These are phyloP conservation scores for Phymanthus crucifer DNA, from an alignment of 92 coral and sea anemone species.

Conservation along the genomic window DNA sequence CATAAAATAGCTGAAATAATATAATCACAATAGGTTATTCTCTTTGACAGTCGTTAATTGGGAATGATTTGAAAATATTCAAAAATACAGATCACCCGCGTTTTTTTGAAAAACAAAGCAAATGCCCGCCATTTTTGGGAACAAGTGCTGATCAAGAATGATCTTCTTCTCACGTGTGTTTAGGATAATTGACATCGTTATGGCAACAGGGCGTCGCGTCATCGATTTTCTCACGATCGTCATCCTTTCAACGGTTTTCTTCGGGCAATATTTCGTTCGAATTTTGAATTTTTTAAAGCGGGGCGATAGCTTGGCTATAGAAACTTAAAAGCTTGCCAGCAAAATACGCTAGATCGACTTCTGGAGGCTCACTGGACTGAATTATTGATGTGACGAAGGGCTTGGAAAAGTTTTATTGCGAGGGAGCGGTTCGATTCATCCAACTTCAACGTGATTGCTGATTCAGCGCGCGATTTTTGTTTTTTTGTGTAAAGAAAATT, in stretches of 20 bases:
- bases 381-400: constrained; percentile 83
- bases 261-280: constrained; percentile 99
- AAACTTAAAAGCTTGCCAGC: constrained; percentile 55
- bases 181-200: constrained; percentile 82
- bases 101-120: constrained; percentile 32
- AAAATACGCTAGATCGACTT: constrained; percentile 57
- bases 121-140: constrained; percentile 38
- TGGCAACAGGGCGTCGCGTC: constrained; percentile 99
- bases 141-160: constrained; percentile 50
- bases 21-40: neutral
- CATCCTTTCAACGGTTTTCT: constrained; percentile 98
- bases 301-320: constrained; percentile 83
- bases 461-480: constrained; percentile 99
- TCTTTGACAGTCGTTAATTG: neutral
- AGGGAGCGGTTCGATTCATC: constrained; percentile 93
- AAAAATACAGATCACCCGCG: constrained; percentile 13
- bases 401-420: constrained; percentile 77
- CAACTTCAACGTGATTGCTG: constrained; percentile 97
- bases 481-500: constrained; percentile 89
- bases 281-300: constrained; percentile 98
- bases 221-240: constrained; percentile 91
- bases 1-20: neutral
- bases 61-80: constrained; percentile 6
- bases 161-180: constrained; percentile 70
- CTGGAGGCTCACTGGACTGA: constrained; percentile 70